Evolutionary conservation across 2,797 vertebrate species (phyloP).

Genomic region (Miichthys miiuy): DNA sequence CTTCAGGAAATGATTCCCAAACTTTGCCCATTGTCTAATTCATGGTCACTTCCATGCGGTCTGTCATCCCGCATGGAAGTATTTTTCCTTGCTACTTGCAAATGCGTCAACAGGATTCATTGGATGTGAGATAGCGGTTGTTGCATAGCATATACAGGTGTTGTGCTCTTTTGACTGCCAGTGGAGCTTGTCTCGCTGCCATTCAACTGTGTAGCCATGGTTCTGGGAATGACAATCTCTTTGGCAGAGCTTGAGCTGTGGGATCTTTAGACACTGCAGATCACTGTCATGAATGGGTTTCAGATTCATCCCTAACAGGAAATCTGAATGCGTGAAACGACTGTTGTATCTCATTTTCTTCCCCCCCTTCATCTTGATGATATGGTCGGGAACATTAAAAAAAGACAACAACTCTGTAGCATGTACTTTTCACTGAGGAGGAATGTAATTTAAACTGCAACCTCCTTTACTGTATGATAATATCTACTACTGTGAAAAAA

Average conservation of each 20-base stretch:
- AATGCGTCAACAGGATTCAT: slow-evolving; percentile 48
- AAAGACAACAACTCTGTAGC: slow-evolving; percentile 54
- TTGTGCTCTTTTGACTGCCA: slow-evolving; percentile 77
- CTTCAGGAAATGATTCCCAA: slow-evolving; percentile 49
- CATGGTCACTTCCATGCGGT: neutral
- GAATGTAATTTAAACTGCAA: slow-evolving; percentile 76
- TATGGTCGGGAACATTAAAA: slow-evolving; percentile 59
- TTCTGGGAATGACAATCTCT: slow-evolving; percentile 76
- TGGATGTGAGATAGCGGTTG: slow-evolving; percentile 42
- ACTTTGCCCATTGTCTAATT: slow-evolving; percentile 43
- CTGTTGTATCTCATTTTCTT: slow-evolving; percentile 52
- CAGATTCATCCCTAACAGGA: slow-evolving; percentile 71
- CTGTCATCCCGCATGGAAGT: slow-evolving; percentile 48
- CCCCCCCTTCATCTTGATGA: slow-evolving; percentile 70
- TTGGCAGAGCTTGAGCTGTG: slow-evolving; percentile 71
- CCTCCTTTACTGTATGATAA: slow-evolving; percentile 78
- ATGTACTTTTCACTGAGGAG: slow-evolving; percentile 54
- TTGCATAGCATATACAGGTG: slow-evolving; percentile 72
- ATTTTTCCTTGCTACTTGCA: slow-evolving; percentile 55
- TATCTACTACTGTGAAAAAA: slow-evolving; percentile 74
- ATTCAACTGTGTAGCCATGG: slow-evolving; percentile 65
- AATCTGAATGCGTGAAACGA: slow-evolving; percentile 61
- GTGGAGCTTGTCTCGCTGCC: slow-evolving; percentile 72
- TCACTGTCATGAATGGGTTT: slow-evolving; percentile 73
- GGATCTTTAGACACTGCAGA: slow-evolving; percentile 66